Percentiles rank a stretch among this genome's conserved stretches.
phyloP scores from a whole-genome alignment of 2,113 vertebrate genomes.

The Cynoglossus semilaevis region DNA sequence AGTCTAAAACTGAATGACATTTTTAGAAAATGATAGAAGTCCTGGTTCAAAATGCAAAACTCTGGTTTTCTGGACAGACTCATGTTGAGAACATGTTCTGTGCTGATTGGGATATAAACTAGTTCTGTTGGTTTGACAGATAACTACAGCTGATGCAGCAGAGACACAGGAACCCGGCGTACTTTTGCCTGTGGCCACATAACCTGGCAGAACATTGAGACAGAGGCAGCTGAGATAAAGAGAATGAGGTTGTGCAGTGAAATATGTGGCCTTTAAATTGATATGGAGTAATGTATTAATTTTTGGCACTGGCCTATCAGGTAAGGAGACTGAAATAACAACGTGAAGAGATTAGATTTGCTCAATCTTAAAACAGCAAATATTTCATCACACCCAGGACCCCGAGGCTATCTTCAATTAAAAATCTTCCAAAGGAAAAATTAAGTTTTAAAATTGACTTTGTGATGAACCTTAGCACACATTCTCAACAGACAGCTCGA shows the following conservation, averaged over 20 bases:
- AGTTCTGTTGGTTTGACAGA: constrained; percentile 26
- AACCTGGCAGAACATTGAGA: constrained; percentile 39
- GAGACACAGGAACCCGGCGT: constrained; percentile 2
- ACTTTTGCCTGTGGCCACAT: constrained; percentile 26
- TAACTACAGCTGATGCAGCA: constrained; percentile 14
- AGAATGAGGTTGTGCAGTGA: constrained; percentile 30
- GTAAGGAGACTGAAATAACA: constrained; percentile 53
- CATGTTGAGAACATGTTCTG: constrained; percentile 9
- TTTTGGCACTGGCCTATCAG: constrained; percentile 51
- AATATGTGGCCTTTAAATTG: constrained; percentile 49
- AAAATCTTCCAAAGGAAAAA: constrained; percentile 47
- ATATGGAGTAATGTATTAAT: constrained; percentile 50
- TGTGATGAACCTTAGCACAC: constrained; percentile 42
- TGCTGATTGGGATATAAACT: constrained; percentile 14
- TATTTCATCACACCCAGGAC: constrained; percentile 44
- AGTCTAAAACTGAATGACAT: too few relatives aligned
- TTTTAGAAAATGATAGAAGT: too few relatives aligned
- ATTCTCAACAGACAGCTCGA: constrained; percentile 34
- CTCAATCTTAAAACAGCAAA: constrained; percentile 54
- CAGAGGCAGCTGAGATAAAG: constrained; percentile 25
- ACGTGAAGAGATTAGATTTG: constrained; percentile 49
- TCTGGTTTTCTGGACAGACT: neutral
- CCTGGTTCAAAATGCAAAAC: too few relatives aligned
- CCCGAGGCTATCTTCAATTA: constrained; percentile 54
- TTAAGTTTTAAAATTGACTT: constrained; percentile 32